These are phyloP conservation scores for Mus spicilegus DNA, from an alignment of 2,113 vertebrate genomes.

Conservation along the genomic window DNA sequence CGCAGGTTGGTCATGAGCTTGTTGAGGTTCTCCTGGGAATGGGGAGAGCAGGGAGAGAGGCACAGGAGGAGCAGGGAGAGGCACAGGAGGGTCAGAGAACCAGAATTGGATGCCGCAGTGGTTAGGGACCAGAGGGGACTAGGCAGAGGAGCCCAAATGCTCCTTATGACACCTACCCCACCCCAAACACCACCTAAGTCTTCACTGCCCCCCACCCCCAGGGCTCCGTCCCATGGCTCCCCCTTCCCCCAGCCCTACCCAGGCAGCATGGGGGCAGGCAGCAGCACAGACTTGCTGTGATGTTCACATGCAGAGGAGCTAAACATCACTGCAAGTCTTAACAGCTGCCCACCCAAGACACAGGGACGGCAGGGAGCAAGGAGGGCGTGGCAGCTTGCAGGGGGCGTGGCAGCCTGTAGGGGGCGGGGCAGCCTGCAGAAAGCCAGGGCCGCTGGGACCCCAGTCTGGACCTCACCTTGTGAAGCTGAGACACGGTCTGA, in stretches of 20 bases:
- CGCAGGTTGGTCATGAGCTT: constrained; percentile 97
- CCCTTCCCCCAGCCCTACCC: constrained; percentile 29
- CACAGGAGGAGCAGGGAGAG: constrained; percentile 60
- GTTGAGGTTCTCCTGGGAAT: constrained; percentile 95
- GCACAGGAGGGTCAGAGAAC: constrained; percentile 66
- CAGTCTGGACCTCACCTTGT: constrained; percentile 89
- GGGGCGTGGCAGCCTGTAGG: not conserved
- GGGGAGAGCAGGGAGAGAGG: constrained; percentile 3
- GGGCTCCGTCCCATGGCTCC: not conserved
- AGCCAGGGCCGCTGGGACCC: not conserved
- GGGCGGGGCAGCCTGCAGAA: not conserved
- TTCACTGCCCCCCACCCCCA: not conserved
- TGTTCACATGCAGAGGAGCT: constrained; percentile 98
- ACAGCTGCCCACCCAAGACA: constrained; percentile 88
- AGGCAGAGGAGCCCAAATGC: not conserved
- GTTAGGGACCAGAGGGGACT: not conserved
- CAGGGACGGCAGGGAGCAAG: constrained; percentile 61
- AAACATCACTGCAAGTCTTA: constrained; percentile 99
- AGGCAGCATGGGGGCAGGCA: constrained; percentile 87
- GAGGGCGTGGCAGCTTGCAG: not conserved
- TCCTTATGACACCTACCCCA: not conserved
- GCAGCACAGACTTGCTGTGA: constrained; percentile 99
- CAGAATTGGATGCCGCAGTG: constrained; percentile 57
- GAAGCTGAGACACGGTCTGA: constrained; percentile 95
- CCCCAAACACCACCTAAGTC: not conserved